Base-by-base conservation (phyloP, 2,888 invertebrate genomes). In the Dryocosmus kuriphilus region DNA sequence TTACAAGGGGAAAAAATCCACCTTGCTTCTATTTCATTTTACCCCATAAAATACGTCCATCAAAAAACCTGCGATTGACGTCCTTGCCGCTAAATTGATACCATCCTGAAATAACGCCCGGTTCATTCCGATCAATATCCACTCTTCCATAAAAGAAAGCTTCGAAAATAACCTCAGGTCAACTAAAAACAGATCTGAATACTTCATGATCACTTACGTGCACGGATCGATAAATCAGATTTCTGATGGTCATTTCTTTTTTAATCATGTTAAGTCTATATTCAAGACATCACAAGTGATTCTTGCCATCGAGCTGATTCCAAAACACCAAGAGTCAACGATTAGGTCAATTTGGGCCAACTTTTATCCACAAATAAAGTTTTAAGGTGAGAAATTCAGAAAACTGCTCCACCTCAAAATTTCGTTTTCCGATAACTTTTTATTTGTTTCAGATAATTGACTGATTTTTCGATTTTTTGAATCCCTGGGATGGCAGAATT, bases 41-140 rank as follows among this genome's bases (percentile, higher is more conserved):
- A 71, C 51, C n/a, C 67, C 41, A 27, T 71, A 71, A 71, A 30
- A 71, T n/a, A n/a, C 51, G 46, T 46, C 67, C 30, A 30, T 71
- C 67, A n/a, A 46, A 27, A 46, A 71, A 51, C 67, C 67, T 71
- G 67, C n/a, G 46, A 71, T 27, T 71, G 67, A 71, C 67, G 19
- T 46, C 27, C 65, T 65, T 51, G 67, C n/a, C 46, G 8, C 46
- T 71, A 71, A 71, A 71, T 71, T 51, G 67, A 71, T 71, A 71
- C 11, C 67, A 9, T 27, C 46, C 46, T 51, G 27, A 71, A 51
- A 71, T 46, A 71, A 51, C 27, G 22, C 5, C 46, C 67, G n/a
- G 19, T 46, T 30, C 46, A 71, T 35, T 38, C 38, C 32, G 35
- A 63, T 63, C 63, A 63, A 63, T 63, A 63, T 22, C 6, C 0